phyloP scores from a whole-genome alignment of 2,888 invertebrate genomes.

The Lepetodrilus schrolli region DNA sequence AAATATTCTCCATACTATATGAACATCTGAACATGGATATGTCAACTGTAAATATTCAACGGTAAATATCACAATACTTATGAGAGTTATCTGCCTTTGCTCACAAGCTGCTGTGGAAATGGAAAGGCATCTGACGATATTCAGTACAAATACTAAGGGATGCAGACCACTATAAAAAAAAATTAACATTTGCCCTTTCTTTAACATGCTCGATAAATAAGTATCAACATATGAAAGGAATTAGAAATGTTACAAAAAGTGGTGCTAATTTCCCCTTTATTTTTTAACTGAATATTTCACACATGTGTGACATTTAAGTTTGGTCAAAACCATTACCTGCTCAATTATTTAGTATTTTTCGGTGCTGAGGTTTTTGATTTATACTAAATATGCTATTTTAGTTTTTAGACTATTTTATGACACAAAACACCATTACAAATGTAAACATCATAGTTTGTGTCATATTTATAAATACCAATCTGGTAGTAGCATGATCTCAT shows the following conservation, averaged over 20 bases:
- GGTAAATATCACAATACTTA: constrained; percentile 16
- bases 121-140: background rate
- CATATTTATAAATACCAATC: background rate
- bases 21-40: constrained; percentile 4
- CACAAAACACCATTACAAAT: too few species aligned
- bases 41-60: constrained; percentile 17
- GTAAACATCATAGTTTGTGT: too few species aligned
- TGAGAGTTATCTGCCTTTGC: background rate
- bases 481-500: too few species aligned
- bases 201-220: too few species aligned
- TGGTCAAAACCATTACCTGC: background rate
- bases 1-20: constrained; percentile 19
- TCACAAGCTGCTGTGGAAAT: background rate
- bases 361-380: too few species aligned
- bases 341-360: too few species aligned
- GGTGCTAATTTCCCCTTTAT: background rate
- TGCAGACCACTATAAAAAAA: background rate
- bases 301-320: background rate
- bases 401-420: too few species aligned
- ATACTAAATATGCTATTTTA: too few species aligned
- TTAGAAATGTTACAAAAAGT: too few species aligned
- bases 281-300: background rate
- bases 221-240: too few species aligned
- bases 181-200: background rate
- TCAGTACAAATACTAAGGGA: background rate